Evolutionary conservation across 2,888 invertebrate species (phyloP).

Genomic region (Macrosiphum euphorbiae): DNA sequence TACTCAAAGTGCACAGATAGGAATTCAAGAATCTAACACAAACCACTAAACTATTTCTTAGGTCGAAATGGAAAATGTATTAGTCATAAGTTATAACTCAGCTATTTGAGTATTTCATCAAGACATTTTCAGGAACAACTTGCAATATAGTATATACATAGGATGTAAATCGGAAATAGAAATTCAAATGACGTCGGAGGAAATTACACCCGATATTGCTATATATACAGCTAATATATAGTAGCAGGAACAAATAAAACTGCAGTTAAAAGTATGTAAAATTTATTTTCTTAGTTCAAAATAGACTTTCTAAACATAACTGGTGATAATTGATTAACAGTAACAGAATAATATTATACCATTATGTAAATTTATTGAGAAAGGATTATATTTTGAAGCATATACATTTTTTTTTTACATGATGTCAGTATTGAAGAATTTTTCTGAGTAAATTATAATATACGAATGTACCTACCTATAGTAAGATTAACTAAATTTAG

Average conservation of each 20-base stretch:
- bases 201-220: constrained; percentile 28
- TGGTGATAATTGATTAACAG: background rate
- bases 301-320: constrained; percentile 21
- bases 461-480: background rate
- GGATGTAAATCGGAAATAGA: constrained; percentile 54
- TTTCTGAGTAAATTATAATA: background rate
- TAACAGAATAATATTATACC: background rate
- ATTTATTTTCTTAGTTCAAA: background rate
- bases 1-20: background rate
- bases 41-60: constrained; percentile 35
- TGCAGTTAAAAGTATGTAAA: background rate
- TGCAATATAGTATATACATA: constrained; percentile 16
- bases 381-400: background rate
- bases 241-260: constrained; percentile 4
- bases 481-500: background rate
- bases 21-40: background rate
- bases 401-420: background rate
- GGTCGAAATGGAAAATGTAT: background rate
- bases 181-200: constrained; percentile 48
- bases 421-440: background rate
- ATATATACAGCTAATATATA: background rate
- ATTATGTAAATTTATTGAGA: background rate
- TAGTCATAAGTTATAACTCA: constrained; percentile 4
- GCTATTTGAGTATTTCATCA: constrained; percentile 27
- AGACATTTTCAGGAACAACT: constrained; percentile 22